These are phyloP conservation scores for Arrhamphus sclerolepis DNA, from an alignment of 2,797 vertebrate genomes.

Conservation along the genomic window DNA sequence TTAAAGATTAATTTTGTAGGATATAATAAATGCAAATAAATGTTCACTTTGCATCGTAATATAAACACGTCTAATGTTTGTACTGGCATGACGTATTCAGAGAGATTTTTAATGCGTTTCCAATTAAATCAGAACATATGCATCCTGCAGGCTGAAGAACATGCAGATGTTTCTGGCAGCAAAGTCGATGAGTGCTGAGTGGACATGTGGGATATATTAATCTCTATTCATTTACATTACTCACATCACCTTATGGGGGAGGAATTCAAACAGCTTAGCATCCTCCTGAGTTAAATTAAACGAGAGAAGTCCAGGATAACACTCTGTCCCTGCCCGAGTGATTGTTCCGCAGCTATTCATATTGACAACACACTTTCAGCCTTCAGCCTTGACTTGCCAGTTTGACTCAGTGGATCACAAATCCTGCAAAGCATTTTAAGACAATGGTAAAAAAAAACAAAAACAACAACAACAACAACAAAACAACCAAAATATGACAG, in stretches of 20 bases:
- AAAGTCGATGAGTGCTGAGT: constrained; percentile 49
- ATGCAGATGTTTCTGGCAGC: constrained; percentile 23
- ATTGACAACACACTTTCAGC: constrained; percentile 39
- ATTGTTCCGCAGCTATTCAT: constrained; percentile 40
- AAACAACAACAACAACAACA: not conserved
- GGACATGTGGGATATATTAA: constrained; percentile 43
- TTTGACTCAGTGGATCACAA: constrained; percentile 26
- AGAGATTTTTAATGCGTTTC: constrained; percentile 17
- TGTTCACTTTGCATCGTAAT: too few species aligned
- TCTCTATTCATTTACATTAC: constrained; percentile 60
- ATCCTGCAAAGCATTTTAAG: constrained; percentile 11
- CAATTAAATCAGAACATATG: constrained; percentile 29
- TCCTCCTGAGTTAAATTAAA: constrained; percentile 52
- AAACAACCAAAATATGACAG: too few species aligned
- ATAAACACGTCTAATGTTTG: not conserved
- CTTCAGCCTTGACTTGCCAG: constrained; percentile 32
- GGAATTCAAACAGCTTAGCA: constrained; percentile 50
- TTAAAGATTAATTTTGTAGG: too few species aligned
- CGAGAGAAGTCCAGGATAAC: constrained; percentile 56
- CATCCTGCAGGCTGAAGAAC: constrained; percentile 16
- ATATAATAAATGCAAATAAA: too few species aligned
- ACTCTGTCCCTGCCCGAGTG: constrained; percentile 51
- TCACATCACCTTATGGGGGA: constrained; percentile 32
- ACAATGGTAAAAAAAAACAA: constrained; percentile 2
- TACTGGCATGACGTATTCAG: not conserved